Evolutionary conservation across 2,888 invertebrate genomes (phyloP), one percentile per base, ranked within the genome.

Genomic region (Aphidoletes aphidimyza): DNA sequence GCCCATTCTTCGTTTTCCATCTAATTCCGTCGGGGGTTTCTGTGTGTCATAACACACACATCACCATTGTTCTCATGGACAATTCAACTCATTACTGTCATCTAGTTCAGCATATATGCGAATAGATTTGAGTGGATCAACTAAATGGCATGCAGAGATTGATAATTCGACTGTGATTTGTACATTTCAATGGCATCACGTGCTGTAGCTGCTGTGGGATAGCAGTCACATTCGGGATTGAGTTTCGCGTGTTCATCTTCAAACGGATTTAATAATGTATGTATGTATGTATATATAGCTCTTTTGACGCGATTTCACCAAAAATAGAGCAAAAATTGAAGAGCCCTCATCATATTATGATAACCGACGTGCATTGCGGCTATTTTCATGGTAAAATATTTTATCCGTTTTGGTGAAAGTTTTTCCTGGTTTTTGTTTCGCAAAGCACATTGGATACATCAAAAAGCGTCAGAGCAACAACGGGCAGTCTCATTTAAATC

Each of bases 351-450:
- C 81, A 81, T 81, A 36, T 37, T 81, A 81, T 81, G 37, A 81
- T 81, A 37, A 37, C 37, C n/a, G n/a, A 81, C n/a, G 81, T 81
- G 81, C 81, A 81, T n/a, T 81, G 81, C 81, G 81, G 81, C 81
- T 37, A 81, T 81, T 81, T 37, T 37, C 81, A 81, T 81, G 11
- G 11, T 5, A 81, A 69, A 69, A 69, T 69, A 69, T 69, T 17
- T 69, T 69, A 69, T 69, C 69, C 34, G 69, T 69, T 69, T 69
- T 69, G 69, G 26, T 69, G 37, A n/a, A 81, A 22, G 36, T 81
- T 81, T 81, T 81, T n/a, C 81, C n/a, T 9, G 37, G 19, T 81
- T 81, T 81, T 81, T 1, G 1, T 81, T 81, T 19, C 37, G n/a
- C 5, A 54, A 54, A 69, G 30, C 69, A 30, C 14, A 34, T 34